These are phyloP conservation scores for Lapara coniferarum DNA, from an alignment of 2,888 invertebrate species.

Conservation along the genomic window DNA sequence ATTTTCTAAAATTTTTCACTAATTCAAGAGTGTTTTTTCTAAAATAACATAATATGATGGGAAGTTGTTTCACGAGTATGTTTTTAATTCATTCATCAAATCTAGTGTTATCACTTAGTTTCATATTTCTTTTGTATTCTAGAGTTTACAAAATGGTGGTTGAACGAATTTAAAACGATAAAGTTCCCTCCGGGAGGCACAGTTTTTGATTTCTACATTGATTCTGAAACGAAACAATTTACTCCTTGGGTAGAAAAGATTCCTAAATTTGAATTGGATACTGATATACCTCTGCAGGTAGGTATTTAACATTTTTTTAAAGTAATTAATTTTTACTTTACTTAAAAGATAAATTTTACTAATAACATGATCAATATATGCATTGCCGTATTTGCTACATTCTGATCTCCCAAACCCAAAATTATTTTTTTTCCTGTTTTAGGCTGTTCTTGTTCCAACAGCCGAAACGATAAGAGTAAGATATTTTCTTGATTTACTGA, in stretches of 20 bases:
- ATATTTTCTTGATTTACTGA: conserved; percentile 94
- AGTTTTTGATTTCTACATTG: conserved; percentile 97
- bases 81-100: no score
- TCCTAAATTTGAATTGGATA: conserved; percentile 95
- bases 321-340: neutral
- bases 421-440: conserved; percentile 10
- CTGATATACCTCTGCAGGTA: conserved; percentile 95
- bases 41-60: no score
- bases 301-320: conserved; percentile 8
- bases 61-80: no score
- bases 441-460: conserved; percentile 96
- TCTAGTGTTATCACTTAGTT: neutral
- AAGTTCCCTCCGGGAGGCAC: conserved; percentile 96
- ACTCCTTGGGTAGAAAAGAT: conserved; percentile 95
- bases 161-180: conserved; percentile 96
- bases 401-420: no score
- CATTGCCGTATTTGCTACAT: no score
- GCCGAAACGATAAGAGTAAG: conserved; percentile 95
- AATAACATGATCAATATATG: no score
- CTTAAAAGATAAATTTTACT: no score
- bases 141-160: conserved; percentile 99
- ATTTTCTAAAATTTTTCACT: neutral
- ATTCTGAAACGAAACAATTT: conserved; percentile 94
- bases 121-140: conserved; percentile 51
- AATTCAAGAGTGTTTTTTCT: conserved; percentile 36